Evolutionary conservation across 2,888 invertebrate species (phyloP), one percentile per base, ranked within the genome.

Genomic region (Caenorhabditis uteleia): DNA sequence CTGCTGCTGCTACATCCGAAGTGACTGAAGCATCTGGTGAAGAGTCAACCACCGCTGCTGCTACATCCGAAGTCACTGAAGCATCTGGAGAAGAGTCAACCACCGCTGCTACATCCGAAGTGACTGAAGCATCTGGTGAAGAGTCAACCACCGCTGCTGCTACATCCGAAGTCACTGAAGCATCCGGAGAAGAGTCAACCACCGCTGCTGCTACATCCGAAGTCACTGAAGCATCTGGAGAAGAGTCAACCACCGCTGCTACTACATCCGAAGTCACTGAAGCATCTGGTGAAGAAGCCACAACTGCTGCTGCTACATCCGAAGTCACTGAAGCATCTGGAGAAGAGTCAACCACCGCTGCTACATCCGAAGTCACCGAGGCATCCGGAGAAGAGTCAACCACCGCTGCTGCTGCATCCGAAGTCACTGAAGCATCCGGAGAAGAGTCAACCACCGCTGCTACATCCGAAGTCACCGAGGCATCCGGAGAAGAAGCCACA

Each of bases 21-120:
- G 38, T 49, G 2, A 42, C 51, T 36, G 61, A 53, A 29, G 58
- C 57, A 34, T 51, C 59, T 25, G 49, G 40, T 31, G 65, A 68
- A 48, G 48, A 57, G 36, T 21, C 60, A 25, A 54, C 56, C 7
- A 55, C 58, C 4, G 33, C 38, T 16, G 23, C 58, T 1, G 29
- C 47, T 26, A 55, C 50, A 1, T 29, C 48, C 20, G 39, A 36
- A n/a, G 27, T 43, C 14, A 14, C 58, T 16, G 68, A 47, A 43
- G 56, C 16, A 14, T 46, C 50, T 10, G 42, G 34, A 12, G 40
- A 42, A 8, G 54, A 40, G 16, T 55, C 10, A 16, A 56, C 64
- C 12, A 42, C 58, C n/a, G 29, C 34, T 10, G 53, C 31, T 20
- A 10, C 56, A 20, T 33, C 46, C 6, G 25, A 25, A 2, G 14